phyloP scores from a whole-genome alignment of 2,888 invertebrate genomes.

The Erebia palarica region DNA sequence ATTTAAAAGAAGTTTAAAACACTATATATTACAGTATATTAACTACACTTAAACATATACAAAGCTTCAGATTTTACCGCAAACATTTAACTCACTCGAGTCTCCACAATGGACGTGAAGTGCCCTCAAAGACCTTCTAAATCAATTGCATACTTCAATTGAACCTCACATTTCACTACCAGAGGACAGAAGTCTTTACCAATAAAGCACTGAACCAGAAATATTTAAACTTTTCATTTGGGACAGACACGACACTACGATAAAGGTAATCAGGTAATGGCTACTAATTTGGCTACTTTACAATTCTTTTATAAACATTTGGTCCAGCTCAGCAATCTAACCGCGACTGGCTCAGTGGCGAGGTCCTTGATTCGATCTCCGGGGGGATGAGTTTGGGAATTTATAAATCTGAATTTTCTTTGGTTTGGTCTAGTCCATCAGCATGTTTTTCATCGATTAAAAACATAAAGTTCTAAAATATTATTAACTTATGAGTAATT shows the following conservation, averaged over 20 bases:
- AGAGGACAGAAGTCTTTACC: not conserved
- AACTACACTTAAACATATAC: not conserved
- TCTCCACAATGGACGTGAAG: slow-evolving; percentile 17
- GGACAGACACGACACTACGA: not conserved
- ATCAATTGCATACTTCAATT: slow-evolving; percentile 34
- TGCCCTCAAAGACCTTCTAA: slow-evolving; percentile 22
- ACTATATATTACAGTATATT: not conserved
- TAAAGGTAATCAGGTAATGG: not conserved
- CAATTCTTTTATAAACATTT: too few species aligned
- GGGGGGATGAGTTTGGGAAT: too few species aligned
- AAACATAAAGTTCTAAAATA: too few species aligned
- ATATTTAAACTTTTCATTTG: not conserved
- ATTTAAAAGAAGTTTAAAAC: too few species aligned
- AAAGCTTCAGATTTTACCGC: slow-evolving; percentile 1
- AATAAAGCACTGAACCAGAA: not conserved
- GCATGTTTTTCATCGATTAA: too few species aligned
- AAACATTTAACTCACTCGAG: slow-evolving; percentile 1
- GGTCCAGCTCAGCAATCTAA: too few species aligned
- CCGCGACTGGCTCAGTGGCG: too few species aligned
- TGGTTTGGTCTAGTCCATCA: too few species aligned
- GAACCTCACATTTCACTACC: slow-evolving; percentile 25
- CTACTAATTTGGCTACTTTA: not conserved
- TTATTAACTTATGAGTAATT: not conserved
- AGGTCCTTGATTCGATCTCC: too few species aligned
- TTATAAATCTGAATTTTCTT: too few species aligned